These are phyloP conservation scores for Galendromus occidentalis DNA, from an alignment of 1,140 invertebrate genomes.

Conservation along the genomic window DNA sequence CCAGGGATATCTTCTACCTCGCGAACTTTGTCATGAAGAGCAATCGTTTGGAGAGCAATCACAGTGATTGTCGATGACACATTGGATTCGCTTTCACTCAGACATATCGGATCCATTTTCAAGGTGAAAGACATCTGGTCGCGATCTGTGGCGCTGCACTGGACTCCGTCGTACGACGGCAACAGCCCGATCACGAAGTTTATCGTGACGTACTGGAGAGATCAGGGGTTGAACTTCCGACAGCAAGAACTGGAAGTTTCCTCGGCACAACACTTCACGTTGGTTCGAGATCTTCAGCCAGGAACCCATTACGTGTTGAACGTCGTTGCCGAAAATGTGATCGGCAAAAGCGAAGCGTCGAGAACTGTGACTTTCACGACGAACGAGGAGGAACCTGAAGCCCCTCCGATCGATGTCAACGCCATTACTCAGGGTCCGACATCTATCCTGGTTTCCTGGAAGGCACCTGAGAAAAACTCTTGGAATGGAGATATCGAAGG, in stretches of 20 bases:
- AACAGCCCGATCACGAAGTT: conserved; percentile 76
- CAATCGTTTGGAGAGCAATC: no score
- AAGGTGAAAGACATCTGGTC: conserved; percentile 26
- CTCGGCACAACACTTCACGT: conserved; percentile 1
- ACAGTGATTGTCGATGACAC: no score
- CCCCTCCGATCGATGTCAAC: conserved; percentile 25
- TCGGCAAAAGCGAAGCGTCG: background rate
- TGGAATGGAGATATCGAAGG: conserved; percentile 29
- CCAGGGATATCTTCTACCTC: no score
- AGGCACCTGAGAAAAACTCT: conserved; percentile 23
- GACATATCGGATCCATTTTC: background rate
- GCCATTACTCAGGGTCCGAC: conserved; percentile 26
- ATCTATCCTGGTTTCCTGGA: conserved; percentile 28
- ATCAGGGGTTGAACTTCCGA: conserved; percentile 38
- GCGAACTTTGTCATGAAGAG: no score
- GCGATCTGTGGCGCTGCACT: conserved; percentile 48
- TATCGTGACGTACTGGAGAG: conserved; percentile 72
- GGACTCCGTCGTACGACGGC: conserved; percentile 78
- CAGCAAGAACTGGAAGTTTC: conserved; percentile 1
- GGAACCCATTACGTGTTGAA: conserved; percentile 2
- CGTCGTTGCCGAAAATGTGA: background rate
- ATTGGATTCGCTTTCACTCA: no score
- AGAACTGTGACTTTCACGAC: background rate
- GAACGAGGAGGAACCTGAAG: conserved; percentile 23
- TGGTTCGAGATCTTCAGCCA: background rate